These are phyloP conservation scores for Synergus umbraculus DNA, from an alignment of 2,888 invertebrate genomes.

Conservation along the genomic window DNA sequence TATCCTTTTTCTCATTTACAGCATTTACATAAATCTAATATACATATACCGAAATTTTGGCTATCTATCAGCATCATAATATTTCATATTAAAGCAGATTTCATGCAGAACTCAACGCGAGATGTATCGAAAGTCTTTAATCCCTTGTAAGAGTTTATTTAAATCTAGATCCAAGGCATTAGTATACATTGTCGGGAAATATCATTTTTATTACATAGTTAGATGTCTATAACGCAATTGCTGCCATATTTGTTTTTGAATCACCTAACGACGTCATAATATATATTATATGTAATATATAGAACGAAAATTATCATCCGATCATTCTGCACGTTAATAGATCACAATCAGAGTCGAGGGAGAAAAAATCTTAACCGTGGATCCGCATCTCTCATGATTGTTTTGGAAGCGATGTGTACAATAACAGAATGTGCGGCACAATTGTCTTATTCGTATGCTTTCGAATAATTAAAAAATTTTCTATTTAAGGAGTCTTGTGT, in stretches of 20 bases:
- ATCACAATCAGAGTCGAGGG: conserved; percentile 43
- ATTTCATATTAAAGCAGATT: neutral
- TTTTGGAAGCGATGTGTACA: conserved; percentile 39
- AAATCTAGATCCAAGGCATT: conserved; percentile 70
- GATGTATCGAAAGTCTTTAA: conserved; percentile 32
- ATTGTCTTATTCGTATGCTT: conserved; percentile 21
- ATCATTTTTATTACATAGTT: conserved; percentile 61
- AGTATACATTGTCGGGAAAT: conserved; percentile 61
- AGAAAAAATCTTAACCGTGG: conserved; percentile 16
- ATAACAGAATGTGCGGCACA: conserved; percentile 34
- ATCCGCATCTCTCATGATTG: conserved; percentile 28
- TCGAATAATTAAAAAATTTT: conserved; percentile 39
- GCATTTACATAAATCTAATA: conserved; percentile 1
- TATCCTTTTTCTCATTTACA: neutral
- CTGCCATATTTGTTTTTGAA: conserved; percentile 53
- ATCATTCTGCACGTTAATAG: conserved; percentile 46
- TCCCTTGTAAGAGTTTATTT: conserved; percentile 57
- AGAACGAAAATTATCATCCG: conserved; percentile 44
- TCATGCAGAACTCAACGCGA: conserved; percentile 12
- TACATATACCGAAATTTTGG: conserved; percentile 7
- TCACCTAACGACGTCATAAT: conserved; percentile 49
- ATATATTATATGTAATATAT: conserved; percentile 45
- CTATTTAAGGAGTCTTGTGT: conserved; percentile 52
- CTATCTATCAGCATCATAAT: neutral
- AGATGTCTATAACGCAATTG: conserved; percentile 60